A percentile compares a stretch with the other conserved stretches of the same genome.
Conservation (phyloP, 2,113 vertebrate species). For the Stigmatopora argus region DNA sequence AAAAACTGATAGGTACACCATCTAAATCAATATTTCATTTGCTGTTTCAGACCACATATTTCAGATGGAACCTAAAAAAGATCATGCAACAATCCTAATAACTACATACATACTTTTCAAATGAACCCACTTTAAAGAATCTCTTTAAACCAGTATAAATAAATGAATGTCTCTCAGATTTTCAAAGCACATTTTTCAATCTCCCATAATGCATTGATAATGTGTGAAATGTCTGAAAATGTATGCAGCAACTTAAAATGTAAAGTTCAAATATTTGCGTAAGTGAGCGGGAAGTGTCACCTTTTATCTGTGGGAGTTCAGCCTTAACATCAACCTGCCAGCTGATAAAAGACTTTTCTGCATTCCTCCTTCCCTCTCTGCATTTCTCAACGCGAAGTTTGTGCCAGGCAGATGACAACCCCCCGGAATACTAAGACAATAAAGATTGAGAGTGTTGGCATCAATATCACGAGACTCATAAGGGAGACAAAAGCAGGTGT, state of each 20-base stretch:
- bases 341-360: constrained; percentile 27
- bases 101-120: constrained; percentile 29
- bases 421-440: constrained; percentile 29
- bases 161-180: constrained; percentile 33
- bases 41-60: not conserved
- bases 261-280: constrained; percentile 27
- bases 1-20: not conserved
- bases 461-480: constrained; percentile 8
- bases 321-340: constrained; percentile 45
- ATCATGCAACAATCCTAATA: not conserved
- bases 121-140: constrained; percentile 19
- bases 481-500: not conserved
- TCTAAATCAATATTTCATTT: not conserved
- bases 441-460: constrained; percentile 18
- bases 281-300: constrained; percentile 19
- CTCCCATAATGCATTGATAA: constrained; percentile 38
- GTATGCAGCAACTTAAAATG: constrained; percentile 15
- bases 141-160: constrained; percentile 41
- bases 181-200: constrained; percentile 52
- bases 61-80: constrained; percentile 1
- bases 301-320: constrained; percentile 45
- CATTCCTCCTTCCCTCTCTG: constrained; percentile 2
- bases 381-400: constrained; percentile 16
- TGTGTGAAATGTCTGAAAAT: constrained; percentile 25
- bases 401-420: constrained; percentile 20